A percentile compares a stretch with the other conserved stretches of the same genome.
Conservation (phyloP, 2,888 invertebrate species). For the Lingula anatina region DNA sequence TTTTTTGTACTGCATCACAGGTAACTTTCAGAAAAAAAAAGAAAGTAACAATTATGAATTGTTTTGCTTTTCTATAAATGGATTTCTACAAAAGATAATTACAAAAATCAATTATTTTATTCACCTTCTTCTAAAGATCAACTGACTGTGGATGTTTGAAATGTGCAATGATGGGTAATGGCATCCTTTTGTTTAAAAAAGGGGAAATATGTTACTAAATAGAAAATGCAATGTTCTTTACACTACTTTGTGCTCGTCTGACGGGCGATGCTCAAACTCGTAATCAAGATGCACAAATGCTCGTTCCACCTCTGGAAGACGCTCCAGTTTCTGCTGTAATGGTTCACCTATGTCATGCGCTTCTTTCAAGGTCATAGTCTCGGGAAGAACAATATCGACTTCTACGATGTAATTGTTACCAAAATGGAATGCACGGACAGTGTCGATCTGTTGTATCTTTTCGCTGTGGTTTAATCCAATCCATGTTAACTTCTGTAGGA, state of each 20-base stretch:
- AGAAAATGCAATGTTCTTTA: too few species aligned
- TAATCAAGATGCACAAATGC: conserved; percentile 57
- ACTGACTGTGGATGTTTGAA: too few species aligned
- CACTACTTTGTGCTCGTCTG: conserved; percentile 53
- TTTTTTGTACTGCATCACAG: too few species aligned
- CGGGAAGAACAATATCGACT: conserved; percentile 52
- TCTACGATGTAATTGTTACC: conserved; percentile 54
- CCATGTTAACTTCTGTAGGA: conserved; percentile 50
- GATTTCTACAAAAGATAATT: too few species aligned
- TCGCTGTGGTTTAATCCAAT: conserved; percentile 45
- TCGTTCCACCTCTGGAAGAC: conserved; percentile 53
- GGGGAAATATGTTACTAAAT: too few species aligned
- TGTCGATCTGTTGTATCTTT: conserved; percentile 50
- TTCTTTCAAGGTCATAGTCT: conserved; percentile 50
- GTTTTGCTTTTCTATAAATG: too few species aligned
- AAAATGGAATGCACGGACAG: conserved; percentile 56
- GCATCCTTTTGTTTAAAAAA: too few species aligned
- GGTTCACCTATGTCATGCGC: conserved; percentile 56
- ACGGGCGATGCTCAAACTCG: conserved; percentile 52
- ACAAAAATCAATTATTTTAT: too few species aligned
- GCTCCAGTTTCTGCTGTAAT: conserved; percentile 54
- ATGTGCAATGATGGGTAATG: too few species aligned
- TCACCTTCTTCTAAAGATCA: too few species aligned
- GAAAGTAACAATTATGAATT: too few species aligned
- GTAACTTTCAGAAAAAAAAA: too few species aligned